Evolutionary conservation across 2,888 invertebrate species (phyloP).

Genomic region (Lasioglossum malachurum): DNA sequence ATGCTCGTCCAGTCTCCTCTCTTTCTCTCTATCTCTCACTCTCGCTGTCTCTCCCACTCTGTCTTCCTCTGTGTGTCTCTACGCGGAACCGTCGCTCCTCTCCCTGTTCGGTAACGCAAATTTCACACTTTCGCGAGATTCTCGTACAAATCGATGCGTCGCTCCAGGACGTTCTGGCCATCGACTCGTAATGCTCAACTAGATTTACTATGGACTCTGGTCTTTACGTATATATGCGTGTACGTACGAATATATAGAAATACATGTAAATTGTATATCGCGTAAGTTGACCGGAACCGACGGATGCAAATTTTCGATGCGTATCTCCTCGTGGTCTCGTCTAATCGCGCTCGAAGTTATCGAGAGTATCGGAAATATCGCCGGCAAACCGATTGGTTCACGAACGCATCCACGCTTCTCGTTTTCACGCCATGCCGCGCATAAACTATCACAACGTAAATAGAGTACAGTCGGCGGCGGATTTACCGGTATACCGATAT

Average conservation of each 20-base stretch:
- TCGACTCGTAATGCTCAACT: constrained; percentile 83
- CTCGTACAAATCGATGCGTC: constrained; percentile 2
- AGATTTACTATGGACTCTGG: constrained; percentile 79
- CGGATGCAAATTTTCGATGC: neutral
- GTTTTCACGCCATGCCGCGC: neutral
- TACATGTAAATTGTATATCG: constrained; percentile 27
- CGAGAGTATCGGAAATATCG: neutral
- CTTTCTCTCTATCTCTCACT: neutral
- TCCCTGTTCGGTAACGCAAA: neutral
- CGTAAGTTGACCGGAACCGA: neutral
- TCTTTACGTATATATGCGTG: constrained; percentile 61
- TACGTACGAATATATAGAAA: constrained; percentile 18
- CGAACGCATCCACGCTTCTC: neutral
- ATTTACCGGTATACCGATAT: neutral
- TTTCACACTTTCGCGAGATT: neutral
- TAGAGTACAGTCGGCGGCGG: neutral
- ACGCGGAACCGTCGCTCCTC: neutral
- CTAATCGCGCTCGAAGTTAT: neutral
- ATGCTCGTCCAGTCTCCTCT: constrained; percentile 5
- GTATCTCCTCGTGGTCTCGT: constrained; percentile 27
- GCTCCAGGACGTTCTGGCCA: constrained; percentile 81
- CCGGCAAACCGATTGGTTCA: neutral
- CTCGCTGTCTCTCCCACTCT: neutral
- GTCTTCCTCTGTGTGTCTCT: neutral
- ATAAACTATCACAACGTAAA: too few relatives aligned